Base-by-base conservation (phyloP, 2,888 invertebrate species). In the Malthinus flaveolus region DNA sequence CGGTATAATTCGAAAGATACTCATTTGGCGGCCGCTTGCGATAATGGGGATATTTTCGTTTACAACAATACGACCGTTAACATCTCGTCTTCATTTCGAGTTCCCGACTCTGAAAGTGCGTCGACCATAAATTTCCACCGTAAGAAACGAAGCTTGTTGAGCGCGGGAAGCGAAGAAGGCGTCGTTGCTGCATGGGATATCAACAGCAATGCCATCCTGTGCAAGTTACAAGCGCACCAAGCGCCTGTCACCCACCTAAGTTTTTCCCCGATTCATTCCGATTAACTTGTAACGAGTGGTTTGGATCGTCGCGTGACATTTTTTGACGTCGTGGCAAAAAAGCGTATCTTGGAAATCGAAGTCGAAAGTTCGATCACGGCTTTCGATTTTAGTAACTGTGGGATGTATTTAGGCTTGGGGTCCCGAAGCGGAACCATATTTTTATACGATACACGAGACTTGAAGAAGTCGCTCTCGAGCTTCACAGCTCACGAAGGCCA, bases 171-270 rank as follows among this genome's bases (percentile, higher is more conserved):
- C 55, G 72, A 73, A 32, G 77, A 78, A 62, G 78, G 79, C 0
- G 63, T 75, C 10, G 72, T 78, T 3, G 73, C 68, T n/a, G 70
- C 76, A 33, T 78, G 77, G 78, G 78, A 78, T 62, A 73, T 71
- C 6, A 75, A 77, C 51, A 66, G 66, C 1, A 73, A 69, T 50
- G 72, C 71, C 61, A 63, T 67, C 2, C 71, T 71, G 49, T 74
- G 71, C 56, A 65, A 63, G 32, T 64, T 65, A 7, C 69, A 71
- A 31, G 79, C 82, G 5, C 85, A 85, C 66, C 81, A 81, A 11
- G 83, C 84, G 2, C 82, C 83, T 1, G 82, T 85, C n/a, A 83
- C 83, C 63, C 82, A 83, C 64, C 77, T 85, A 56, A 75, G 80
- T 32, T 85, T 81, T 73, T 84, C 85, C 0, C 80, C 83, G 0